Percentiles rank a stretch among this genome's conserved stretches.
Evolutionary conservation across 2,113 vertebrate genomes (phyloP).

Genomic region (Cervus canadensis): DNA sequence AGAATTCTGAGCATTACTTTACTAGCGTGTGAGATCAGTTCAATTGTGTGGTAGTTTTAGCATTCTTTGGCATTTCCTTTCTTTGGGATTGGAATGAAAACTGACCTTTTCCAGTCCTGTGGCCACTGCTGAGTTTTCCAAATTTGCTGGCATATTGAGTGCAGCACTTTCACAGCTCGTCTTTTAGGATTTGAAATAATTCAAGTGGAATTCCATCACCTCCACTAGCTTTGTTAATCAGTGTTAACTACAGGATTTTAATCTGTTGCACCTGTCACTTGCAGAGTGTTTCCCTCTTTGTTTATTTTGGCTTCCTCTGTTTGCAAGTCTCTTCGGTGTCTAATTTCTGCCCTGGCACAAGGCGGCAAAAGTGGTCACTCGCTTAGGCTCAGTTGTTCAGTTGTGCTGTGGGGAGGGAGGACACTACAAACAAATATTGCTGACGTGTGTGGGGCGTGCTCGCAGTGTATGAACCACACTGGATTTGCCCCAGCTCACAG

Average conservation of each 20-base stretch:
- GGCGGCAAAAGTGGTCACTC: fast-evolving
- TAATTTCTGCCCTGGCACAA: neutral
- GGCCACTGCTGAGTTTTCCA: too few relatives aligned
- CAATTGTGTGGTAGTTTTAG: too few relatives aligned
- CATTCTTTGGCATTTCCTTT: too few relatives aligned
- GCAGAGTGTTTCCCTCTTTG: neutral
- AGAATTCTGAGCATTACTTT: too few relatives aligned
- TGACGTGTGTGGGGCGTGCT: neutral
- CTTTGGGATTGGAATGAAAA: too few relatives aligned
- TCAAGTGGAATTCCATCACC: too few relatives aligned
- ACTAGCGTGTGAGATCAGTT: too few relatives aligned
- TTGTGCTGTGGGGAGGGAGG: neutral
- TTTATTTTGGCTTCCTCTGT: neutral
- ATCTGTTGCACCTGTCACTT: neutral
- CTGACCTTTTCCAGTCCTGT: too few relatives aligned
- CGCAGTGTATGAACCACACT: neutral
- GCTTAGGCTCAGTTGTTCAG: neutral
- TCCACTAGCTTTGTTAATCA: neutral
- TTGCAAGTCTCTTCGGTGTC: neutral
- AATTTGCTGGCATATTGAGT: too few relatives aligned
- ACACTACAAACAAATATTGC: neutral
- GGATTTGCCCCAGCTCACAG: neutral
- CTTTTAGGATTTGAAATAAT: too few relatives aligned
- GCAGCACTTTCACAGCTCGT: too few relatives aligned
- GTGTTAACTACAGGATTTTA: neutral